Conservation (phyloP, 35 echinoderm and acorn worm genomes). For the Strongylocentrotus purpuratus region DNA sequence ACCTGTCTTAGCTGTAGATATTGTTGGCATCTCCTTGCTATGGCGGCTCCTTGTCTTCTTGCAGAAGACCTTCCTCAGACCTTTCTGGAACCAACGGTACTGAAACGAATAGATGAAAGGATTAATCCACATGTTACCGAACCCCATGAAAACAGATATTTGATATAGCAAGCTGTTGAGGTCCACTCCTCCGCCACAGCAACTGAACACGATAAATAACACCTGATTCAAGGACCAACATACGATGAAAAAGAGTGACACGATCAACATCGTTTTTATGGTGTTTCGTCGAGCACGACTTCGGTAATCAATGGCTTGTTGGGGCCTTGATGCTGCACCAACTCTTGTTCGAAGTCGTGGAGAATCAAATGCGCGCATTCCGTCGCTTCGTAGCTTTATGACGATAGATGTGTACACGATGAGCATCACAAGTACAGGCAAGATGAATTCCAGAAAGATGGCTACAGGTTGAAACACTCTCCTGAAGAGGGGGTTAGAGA, state of each 20-base stretch:
- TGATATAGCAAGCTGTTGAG: background rate
- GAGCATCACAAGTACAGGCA: conserved; percentile 57
- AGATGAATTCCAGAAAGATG: background rate
- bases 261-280: background rate
- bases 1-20: background rate
- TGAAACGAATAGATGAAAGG: conserved; percentile 66
- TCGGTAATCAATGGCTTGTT: background rate
- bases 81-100: conserved; percentile 32
- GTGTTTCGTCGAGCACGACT: background rate
- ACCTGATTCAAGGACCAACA: conserved; percentile 62
- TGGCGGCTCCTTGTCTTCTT: background rate
- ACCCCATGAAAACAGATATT: conserved; percentile 40
- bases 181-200: background rate
- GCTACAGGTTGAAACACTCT: background rate
- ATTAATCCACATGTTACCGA: conserved; percentile 65
- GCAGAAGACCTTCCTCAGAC: background rate
- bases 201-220: background rate
- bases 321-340: background rate
- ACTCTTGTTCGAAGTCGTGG: background rate
- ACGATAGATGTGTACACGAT: conserved; percentile 51
- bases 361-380: background rate
- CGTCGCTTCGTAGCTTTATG: background rate
- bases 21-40: background rate
- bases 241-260: background rate
- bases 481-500: background rate